Evolutionary conservation across 2,797 vertebrate species (phyloP), one percentile per base, ranked within the genome.

Genomic region (Parauchenoglanis punctatus): DNA sequence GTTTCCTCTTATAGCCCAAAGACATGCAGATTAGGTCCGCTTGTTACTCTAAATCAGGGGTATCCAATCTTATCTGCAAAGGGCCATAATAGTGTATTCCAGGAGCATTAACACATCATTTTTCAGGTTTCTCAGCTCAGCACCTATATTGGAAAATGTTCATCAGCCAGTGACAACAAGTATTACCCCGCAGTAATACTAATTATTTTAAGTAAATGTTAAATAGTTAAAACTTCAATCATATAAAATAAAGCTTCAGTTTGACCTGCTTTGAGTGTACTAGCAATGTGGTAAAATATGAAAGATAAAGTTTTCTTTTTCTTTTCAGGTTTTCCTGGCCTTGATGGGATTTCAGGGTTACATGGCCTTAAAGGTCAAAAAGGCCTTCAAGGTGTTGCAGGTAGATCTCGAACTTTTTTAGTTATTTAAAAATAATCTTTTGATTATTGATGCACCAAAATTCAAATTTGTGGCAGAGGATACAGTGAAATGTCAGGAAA

Each of bases 321-420:
- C 52, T 91, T 4, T 92, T 88, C 94, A 99, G 98, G 98, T 91
- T 94, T 94, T 61, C 94, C 95, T 28, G 98, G 98, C 23, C 70
- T 92, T 65, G 95, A 94, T 89, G 98, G 98, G 86, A 96, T 98
- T 85, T 84, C 95, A 89, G 98, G 98, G 87, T 92, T 99, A 59
- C 84, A 99, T 83, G 98, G 98, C 72, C 93, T 99, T 70, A 97
- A 96, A 3, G 98, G 98, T 90, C 95, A 94, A 15, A 98, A 98
- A 91, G 98, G 98, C 72, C 67, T 94, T 40, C 88, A 89, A 0
- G 98, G 98, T 92, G 92, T 95, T 63, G 91, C 96, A 97, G 98
- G 98, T 98, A 96, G 49, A 80, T 3, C 77, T 77, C 76, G 25
- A 20, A 58, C 25, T 18, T n/a, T 63, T 65, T 81, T 46, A 28